A percentile compares a stretch with the other conserved stretches of the same genome.
Evolutionary conservation across 2,113 vertebrate species (phyloP).

Genomic region (Entomyzon cyanotis): DNA sequence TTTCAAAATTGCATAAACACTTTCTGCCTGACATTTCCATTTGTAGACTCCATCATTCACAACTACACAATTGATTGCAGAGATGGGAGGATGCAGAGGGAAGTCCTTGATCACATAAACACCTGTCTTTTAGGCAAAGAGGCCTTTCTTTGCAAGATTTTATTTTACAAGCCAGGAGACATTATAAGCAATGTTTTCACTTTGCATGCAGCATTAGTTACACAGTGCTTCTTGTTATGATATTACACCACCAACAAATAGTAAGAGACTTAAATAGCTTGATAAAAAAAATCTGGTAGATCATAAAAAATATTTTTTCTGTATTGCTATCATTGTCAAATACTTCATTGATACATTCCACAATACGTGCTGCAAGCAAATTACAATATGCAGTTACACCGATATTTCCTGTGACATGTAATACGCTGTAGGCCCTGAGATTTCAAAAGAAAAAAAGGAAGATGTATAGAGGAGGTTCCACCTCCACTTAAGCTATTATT

Average conservation of each 20-base stretch:
- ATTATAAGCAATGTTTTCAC: constrained; percentile 7
- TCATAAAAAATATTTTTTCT: constrained; percentile 43
- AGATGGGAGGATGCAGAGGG: constrained; percentile 31
- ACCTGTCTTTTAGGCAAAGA: constrained; percentile 34
- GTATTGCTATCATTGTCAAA: constrained; percentile 50
- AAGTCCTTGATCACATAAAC: constrained; percentile 43
- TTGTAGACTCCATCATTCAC: constrained; percentile 30
- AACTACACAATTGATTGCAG: background rate
- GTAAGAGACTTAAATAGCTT: background rate
- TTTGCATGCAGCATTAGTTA: background rate
- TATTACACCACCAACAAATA: constrained; percentile 35
- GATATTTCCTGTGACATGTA: constrained; percentile 39
- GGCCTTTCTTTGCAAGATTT: constrained; percentile 24
- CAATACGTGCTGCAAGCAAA: constrained; percentile 7
- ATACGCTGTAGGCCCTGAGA: constrained; percentile 20
- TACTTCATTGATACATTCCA: constrained; percentile 20
- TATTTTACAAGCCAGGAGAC: background rate
- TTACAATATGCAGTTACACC: constrained; percentile 56
- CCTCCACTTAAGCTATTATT: constrained; percentile 66
- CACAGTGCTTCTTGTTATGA: background rate
- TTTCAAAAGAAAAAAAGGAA: constrained; percentile 48
- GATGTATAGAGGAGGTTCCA: constrained; percentile 48
- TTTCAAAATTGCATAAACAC: constrained; percentile 68
- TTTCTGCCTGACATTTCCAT: constrained; percentile 59
- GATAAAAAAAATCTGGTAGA: constrained; percentile 20